These are phyloP conservation scores for Phania funesta DNA, from an alignment of 2,888 invertebrate genomes.

Conservation along the genomic window DNA sequence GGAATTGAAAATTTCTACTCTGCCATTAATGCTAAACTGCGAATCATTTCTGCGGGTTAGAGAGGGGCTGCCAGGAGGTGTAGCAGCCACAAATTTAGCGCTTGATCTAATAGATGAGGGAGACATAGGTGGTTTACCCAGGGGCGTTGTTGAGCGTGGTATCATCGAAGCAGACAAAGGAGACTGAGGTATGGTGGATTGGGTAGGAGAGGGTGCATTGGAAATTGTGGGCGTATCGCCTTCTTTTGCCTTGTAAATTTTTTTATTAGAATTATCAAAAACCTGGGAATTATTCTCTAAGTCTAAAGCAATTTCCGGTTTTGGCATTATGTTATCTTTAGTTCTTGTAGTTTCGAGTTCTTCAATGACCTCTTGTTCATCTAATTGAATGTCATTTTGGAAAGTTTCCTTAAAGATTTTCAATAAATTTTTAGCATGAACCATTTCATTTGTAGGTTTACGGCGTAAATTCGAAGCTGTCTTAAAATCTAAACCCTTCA, in stretches of 20 bases:
- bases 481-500: constrained; percentile 52
- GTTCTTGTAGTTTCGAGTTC: constrained; percentile 39
- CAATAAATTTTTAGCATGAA: constrained; percentile 77
- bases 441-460: constrained; percentile 77
- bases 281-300: constrained; percentile 38
- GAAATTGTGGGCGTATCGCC: not conserved
- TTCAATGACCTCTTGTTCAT: constrained; percentile 69
- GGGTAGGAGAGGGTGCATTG: not conserved
- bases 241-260: not conserved
- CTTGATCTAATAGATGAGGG: constrained; percentile 57
- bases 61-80: constrained; percentile 64
- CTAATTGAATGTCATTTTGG: constrained; percentile 74
- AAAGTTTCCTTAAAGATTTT: constrained; percentile 79
- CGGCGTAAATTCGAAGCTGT: constrained; percentile 72
- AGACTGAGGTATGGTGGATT: not conserved
- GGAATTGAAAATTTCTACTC: constrained; percentile 78
- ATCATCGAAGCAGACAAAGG: constrained; percentile 62
- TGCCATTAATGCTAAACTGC: constrained; percentile 77
- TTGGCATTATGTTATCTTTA: not conserved
- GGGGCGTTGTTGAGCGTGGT: constrained; percentile 71
- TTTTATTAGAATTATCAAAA: constrained; percentile 22
- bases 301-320: not conserved
- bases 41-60: constrained; percentile 65
- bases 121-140: constrained; percentile 72
- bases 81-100: constrained; percentile 67